A percentile compares a stretch with the other conserved stretches of the same genome.
Evolutionary conservation across 2,888 invertebrate species (phyloP).

Genomic region (Scaptomyza flava): DNA sequence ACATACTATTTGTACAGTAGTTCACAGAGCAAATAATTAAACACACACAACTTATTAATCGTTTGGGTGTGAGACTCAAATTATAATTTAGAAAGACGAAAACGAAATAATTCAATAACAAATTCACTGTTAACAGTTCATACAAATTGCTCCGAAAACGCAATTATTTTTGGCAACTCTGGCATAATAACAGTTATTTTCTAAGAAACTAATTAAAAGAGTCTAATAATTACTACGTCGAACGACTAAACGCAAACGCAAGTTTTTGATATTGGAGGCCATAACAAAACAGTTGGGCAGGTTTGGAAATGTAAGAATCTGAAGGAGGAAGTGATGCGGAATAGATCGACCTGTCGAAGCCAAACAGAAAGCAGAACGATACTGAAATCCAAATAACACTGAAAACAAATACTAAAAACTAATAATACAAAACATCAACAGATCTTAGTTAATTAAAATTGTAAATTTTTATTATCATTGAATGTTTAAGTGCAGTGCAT

Average conservation of each 20-base stretch:
- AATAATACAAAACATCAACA: conserved; percentile 49
- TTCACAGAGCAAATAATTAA: conserved; percentile 35
- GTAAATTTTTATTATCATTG: conserved; percentile 78
- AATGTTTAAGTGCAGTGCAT: conserved; percentile 68
- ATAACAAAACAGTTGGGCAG: conserved; percentile 21
- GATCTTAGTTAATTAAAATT: conserved; percentile 78
- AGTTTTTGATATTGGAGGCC: conserved; percentile 39
- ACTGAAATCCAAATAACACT: conserved; percentile 25
- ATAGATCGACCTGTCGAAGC: conserved; percentile 17
- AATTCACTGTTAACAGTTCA: conserved; percentile 75
- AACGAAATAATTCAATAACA: conserved; percentile 21
- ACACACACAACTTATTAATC: conserved; percentile 35
- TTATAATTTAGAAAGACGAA: conserved; percentile 20
- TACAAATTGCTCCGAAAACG: conserved; percentile 46
- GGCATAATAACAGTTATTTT: conserved; percentile 60
- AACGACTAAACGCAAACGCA: conserved; percentile 10
- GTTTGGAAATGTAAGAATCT: neutral
- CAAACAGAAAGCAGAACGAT: conserved; percentile 33
- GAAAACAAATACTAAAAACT: conserved; percentile 31
- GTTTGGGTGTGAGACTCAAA: conserved; percentile 40
- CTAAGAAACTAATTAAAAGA: conserved; percentile 42
- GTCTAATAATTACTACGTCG: conserved; percentile 31
- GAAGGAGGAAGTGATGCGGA: neutral
- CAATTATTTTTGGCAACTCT: conserved; percentile 38
- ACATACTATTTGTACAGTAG: conserved; percentile 49